Evolutionary conservation across 2,888 invertebrate genomes (phyloP).

Genomic region (Aporophyla nigra): DNA sequence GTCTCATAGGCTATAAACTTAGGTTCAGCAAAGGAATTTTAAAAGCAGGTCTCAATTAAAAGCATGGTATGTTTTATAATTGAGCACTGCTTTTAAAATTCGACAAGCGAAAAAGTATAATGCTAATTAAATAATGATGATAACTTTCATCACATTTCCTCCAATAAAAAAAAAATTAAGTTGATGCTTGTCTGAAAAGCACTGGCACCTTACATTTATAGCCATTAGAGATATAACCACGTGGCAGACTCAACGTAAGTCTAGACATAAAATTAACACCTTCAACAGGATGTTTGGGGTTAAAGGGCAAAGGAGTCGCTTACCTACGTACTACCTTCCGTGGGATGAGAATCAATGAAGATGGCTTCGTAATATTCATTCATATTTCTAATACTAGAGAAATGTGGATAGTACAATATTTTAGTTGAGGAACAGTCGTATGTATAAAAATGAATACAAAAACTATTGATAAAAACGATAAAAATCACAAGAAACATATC

Average conservation of each 20-base stretch:
- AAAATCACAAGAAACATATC: background rate
- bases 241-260: background rate
- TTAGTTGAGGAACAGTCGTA: too few relatives aligned
- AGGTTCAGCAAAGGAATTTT: too few relatives aligned
- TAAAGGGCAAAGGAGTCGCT: conserved; percentile 41
- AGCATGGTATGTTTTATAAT: too few relatives aligned
- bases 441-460: background rate
- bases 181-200: too few relatives aligned
- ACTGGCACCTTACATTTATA: background rate
- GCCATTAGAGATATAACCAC: background rate
- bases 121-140: too few relatives aligned
- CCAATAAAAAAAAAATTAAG: too few relatives aligned
- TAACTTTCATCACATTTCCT: too few relatives aligned
- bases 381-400: background rate
- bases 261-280: conserved; percentile 25
- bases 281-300: conserved; percentile 40
- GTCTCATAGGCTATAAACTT: background rate
- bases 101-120: too few relatives aligned
- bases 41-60: too few relatives aligned
- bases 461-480: background rate
- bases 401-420: background rate
- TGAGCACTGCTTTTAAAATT: too few relatives aligned
- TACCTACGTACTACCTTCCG: conserved; percentile 21
- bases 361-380: conserved; percentile 39
- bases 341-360: conserved; percentile 54